phyloP scores from a whole-genome alignment of 2,113 vertebrate species.

The Osmerus eperlanus region DNA sequence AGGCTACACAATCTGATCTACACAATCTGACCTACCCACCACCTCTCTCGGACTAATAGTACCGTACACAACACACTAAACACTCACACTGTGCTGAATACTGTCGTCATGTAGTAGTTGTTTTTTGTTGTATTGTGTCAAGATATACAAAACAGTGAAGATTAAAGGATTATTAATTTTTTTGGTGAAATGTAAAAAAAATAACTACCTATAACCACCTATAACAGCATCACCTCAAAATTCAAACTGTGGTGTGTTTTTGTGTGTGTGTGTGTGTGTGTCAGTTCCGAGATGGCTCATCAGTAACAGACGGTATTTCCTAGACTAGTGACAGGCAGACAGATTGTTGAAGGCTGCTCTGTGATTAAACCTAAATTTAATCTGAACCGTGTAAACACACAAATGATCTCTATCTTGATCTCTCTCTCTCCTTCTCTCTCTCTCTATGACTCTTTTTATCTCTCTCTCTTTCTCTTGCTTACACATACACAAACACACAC shows the following conservation, averaged over 20 bases:
- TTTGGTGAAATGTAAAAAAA: no score
- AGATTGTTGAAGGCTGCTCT: conserved; percentile 29
- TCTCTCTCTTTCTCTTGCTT: background rate
- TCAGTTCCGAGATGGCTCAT: conserved; percentile 4
- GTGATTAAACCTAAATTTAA: conserved; percentile 42
- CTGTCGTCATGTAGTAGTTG: no score
- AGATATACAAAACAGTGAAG: no score
- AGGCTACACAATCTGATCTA: no score
- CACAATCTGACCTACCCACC: no score
- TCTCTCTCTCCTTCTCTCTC: background rate
- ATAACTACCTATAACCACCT: no score
- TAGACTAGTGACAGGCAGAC: conserved; percentile 24
- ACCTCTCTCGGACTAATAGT: no score
- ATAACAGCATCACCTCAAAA: no score
- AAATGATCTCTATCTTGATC: background rate
- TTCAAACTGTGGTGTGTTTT: background rate
- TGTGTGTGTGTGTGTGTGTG: background rate
- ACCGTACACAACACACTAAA: no score
- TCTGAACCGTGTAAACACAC: conserved; percentile 23
- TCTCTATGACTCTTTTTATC: background rate
- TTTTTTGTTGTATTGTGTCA: no score
- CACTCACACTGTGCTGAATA: no score
- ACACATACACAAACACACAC: background rate
- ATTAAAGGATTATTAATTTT: no score
- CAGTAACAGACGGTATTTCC: conserved; percentile 18